phyloP scores from a whole-genome alignment of 2,888 invertebrate genomes.

The Encarsia formosa region DNA sequence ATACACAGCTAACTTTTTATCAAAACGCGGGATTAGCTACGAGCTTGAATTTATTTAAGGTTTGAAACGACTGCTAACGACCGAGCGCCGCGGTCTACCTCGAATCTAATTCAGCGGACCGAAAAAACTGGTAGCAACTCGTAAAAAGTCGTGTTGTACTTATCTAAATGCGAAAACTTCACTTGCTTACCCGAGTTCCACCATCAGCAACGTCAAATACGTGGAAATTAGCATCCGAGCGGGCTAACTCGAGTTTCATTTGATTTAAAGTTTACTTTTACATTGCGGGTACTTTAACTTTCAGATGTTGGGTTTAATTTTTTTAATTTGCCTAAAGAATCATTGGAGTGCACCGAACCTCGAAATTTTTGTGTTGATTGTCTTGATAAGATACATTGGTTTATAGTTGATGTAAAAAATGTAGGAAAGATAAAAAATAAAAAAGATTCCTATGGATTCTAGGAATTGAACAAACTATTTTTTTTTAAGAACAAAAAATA shows the following conservation, averaged over 20 bases:
- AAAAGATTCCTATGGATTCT: too few species aligned
- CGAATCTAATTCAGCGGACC: too few species aligned
- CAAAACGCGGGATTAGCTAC: too few species aligned
- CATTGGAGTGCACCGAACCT: conserved; percentile 3
- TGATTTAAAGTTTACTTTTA: conserved; percentile 12
- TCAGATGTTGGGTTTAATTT: conserved; percentile 9
- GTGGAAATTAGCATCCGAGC: conserved; percentile 15
- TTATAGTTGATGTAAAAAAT: neutral
- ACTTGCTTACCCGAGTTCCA: neutral
- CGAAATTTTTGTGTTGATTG: conserved; percentile 11
- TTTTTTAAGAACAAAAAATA: too few species aligned
- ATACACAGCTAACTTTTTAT: too few species aligned
- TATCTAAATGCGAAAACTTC: conserved; percentile 30
- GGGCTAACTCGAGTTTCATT: conserved; percentile 10
- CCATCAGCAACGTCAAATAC: conserved; percentile 6
- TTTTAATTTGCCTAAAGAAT: neutral
- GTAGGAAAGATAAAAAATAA: neutral
- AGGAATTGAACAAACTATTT: too few species aligned
- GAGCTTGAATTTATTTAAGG: too few species aligned
- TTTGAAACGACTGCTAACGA: too few species aligned
- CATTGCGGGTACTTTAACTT: conserved; percentile 2
- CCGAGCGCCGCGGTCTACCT: too few species aligned
- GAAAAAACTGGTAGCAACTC: too few species aligned
- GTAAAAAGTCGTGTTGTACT: too few species aligned
- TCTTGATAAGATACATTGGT: neutral